Base-by-base conservation (phyloP, 2,888 invertebrate genomes). In the Neoitamus cyanurus region DNA sequence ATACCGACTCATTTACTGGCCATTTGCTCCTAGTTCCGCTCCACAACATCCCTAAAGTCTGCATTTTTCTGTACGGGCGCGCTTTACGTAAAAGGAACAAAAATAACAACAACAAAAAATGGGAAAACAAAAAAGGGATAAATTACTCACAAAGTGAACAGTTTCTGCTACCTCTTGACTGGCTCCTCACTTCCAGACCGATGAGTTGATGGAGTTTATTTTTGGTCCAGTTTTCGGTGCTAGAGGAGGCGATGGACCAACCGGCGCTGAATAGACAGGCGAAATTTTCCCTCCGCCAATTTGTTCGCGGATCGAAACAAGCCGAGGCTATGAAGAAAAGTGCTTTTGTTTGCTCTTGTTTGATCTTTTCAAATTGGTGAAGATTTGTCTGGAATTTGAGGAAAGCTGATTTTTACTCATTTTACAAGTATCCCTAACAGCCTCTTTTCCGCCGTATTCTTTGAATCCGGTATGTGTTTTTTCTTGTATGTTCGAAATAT, bases 1-100 rank as follows among this genome's bases (percentile, higher is more conserved):
- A 73, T 73, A 73, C 73, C 37, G 31, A 73, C 73, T 73, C 73
- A 73, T 73, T 73, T 73, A 73, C 34, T 36, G 20, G 36, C 73
- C 73, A 73, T 73, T 73, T 73, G 73, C 37, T 73, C 73, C 73
- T 73, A 15, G 20, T 37, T 37, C 36, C 15, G 20, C 58, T 48
- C 9, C 48, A 20, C 48, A 58, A 9, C 25, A 58, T 58, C 58
- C 58, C 58, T 58, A 20, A 58, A 58, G 58, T 58, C 58, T 58
- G 58, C 58, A 58, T 58, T 20, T 58, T 36, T 36, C 73, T 15
- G 36, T 34, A 25, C 36, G 9, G 28, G 69, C 30, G 69, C 69
- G 25, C 20, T 9, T 58, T 58, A 28, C 28, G 11, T 73, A 58
- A 58, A 11, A 34, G 7, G 20, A 58, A n/a, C 58, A 58, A 34